phyloP scores from a whole-genome alignment of 2,797 vertebrate species.

The Falco novaeseelandiae region DNA sequence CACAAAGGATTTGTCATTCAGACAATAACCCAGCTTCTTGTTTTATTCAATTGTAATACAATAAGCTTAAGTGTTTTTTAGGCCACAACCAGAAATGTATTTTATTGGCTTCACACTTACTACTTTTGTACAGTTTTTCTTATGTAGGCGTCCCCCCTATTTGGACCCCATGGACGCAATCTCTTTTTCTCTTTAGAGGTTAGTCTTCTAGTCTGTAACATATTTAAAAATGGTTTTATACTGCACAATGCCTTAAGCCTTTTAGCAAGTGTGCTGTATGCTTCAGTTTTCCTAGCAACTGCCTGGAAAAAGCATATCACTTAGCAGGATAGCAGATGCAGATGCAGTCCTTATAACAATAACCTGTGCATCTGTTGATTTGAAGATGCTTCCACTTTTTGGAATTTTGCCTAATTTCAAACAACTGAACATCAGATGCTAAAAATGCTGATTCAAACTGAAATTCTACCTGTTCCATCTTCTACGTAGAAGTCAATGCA shows the following conservation, averaged over 20 bases:
- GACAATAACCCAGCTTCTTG: background rate
- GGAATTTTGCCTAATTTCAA: background rate
- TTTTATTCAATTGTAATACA: background rate
- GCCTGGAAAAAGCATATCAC: background rate
- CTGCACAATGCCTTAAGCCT: background rate
- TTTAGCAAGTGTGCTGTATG: background rate
- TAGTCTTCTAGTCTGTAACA: background rate
- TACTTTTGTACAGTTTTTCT: background rate
- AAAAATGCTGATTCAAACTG: background rate
- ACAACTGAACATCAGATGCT: background rate
- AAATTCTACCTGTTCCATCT: background rate
- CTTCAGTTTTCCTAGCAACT: background rate
- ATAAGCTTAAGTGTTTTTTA: background rate
- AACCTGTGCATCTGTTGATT: background rate
- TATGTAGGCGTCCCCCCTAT: background rate
- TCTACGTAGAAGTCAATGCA: background rate
- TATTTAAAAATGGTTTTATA: background rate
- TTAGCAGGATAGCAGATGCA: background rate
- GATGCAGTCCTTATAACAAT: background rate
- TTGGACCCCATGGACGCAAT: background rate
- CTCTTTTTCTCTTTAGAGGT: background rate
- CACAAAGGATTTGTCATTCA: background rate
- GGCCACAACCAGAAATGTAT: background rate
- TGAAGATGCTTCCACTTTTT: background rate
- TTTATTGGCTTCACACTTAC: background rate